phyloP scores from a whole-genome alignment of 37 sponge, comb jelly and placozoan genomes.

The Beroe forskalii region DNA sequence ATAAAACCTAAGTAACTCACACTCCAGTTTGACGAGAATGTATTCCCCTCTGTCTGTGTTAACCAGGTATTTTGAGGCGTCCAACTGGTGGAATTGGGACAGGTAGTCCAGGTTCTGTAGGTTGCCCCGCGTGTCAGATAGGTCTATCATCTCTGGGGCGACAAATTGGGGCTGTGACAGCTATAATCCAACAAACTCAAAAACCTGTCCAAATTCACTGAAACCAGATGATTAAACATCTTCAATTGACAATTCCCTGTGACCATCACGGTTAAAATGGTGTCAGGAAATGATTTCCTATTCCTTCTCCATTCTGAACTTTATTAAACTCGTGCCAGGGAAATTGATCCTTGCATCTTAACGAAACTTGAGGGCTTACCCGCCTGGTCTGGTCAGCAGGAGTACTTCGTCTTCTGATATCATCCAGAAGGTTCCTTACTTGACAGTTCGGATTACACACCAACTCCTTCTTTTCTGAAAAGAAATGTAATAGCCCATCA shows the following conservation, averaged over 20 bases:
- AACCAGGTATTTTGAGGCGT: neutral
- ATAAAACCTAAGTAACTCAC: conserved; percentile 1
- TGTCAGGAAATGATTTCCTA: no score
- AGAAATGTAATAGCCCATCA: neutral
- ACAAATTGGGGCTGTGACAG: no score
- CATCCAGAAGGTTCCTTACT: neutral
- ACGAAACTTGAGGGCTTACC: no score
- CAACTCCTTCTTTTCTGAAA: conserved; percentile 25
- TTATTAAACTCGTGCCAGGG: no score
- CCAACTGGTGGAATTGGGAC: neutral
- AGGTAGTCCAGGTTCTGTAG: neutral
- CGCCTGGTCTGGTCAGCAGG: neutral
- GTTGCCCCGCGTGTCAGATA: conserved; percentile 11
- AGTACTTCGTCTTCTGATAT: neutral
- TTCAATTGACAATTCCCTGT: no score
- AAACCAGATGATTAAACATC: no score
- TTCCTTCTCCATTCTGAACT: no score
- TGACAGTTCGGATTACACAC: conserved; percentile 14
- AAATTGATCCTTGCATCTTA: no score
- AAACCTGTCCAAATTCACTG: no score
- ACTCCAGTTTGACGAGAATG: neutral
- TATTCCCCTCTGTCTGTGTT: conserved; percentile 18
- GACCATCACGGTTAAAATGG: no score
- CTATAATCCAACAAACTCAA: no score
- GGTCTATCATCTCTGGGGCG: conserved; percentile 10